phyloP scores from a whole-genome alignment of 2,113 vertebrate species.

The Ascaphus truei region DNA sequence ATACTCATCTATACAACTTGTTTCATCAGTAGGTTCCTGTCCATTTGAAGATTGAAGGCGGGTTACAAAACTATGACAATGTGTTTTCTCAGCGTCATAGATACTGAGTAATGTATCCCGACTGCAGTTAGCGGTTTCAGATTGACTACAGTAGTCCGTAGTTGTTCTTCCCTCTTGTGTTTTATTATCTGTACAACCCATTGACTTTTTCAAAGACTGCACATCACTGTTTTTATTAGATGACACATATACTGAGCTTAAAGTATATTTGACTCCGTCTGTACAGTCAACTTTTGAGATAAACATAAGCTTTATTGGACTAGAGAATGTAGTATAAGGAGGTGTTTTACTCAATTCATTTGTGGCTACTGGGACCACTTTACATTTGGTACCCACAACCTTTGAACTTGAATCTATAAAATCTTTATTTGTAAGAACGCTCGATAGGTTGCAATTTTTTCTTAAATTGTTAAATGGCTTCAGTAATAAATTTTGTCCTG shows the following conservation, averaged over 20 bases:
- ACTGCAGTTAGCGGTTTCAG: no score
- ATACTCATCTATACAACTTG: conserved; percentile 39
- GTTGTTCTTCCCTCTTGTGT: neutral
- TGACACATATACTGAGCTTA: conserved; percentile 71
- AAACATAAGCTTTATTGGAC: conserved; percentile 96
- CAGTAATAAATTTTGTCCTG: neutral
- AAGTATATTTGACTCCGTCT: conserved; percentile 83
- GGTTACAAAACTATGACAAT: no score
- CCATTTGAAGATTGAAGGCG: no score
- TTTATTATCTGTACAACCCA: neutral
- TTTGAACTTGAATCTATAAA: neutral
- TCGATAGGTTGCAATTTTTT: neutral
- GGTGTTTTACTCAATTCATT: neutral
- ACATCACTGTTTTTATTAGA: conserved; percentile 50
- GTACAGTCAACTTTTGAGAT: conserved; percentile 77
- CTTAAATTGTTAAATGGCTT: neutral
- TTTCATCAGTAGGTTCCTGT: conserved; percentile 42
- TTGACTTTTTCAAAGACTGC: conserved; percentile 41
- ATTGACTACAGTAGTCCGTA: neutral
- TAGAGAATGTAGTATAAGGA: conserved; percentile 67
- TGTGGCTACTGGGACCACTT: neutral
- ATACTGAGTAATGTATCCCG: no score
- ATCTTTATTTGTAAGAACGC: neutral
- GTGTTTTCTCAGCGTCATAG: no score
- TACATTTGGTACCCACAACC: neutral